Evolutionary conservation across 2,888 invertebrate species (phyloP).

Genomic region (Malacosoma neustria): DNA sequence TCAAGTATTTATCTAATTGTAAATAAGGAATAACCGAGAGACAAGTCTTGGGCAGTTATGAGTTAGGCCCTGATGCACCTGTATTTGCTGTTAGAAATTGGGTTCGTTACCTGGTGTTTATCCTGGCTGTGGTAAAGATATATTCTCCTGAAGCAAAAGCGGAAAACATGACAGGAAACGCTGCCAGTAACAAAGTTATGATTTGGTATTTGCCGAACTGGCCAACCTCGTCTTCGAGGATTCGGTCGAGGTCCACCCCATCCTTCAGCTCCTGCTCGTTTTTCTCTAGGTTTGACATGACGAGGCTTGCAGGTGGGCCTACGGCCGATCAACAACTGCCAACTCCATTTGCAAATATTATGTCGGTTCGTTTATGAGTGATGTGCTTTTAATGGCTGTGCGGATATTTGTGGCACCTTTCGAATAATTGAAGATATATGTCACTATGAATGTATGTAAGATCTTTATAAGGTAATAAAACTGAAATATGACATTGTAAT

Average conservation of each 20-base stretch:
- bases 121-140: slow-evolving; percentile 59
- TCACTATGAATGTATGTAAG: no score
- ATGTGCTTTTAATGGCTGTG: background rate
- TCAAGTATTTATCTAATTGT: no score
- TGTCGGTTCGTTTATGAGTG: background rate
- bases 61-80: no score
- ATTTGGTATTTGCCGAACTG: slow-evolving; percentile 60
- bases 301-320: slow-evolving; percentile 6
- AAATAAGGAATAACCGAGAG: background rate
- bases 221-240: slow-evolving; percentile 51
- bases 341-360: background rate
- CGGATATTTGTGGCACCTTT: background rate
- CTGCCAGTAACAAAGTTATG: slow-evolving; percentile 41
- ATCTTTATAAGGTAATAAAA: no score
- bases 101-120: slow-evolving; percentile 54
- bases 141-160: slow-evolving; percentile 61
- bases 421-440: slow-evolving; percentile 1
- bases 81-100: no score
- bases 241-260: slow-evolving; percentile 46
- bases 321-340: background rate
- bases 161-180: slow-evolving; percentile 56
- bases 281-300: slow-evolving; percentile 32
- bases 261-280: slow-evolving; percentile 13
- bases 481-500: no score
- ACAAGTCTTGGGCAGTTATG: no score